Conservation (phyloP, 2,888 invertebrate genomes). For the Graphium colonna region DNA sequence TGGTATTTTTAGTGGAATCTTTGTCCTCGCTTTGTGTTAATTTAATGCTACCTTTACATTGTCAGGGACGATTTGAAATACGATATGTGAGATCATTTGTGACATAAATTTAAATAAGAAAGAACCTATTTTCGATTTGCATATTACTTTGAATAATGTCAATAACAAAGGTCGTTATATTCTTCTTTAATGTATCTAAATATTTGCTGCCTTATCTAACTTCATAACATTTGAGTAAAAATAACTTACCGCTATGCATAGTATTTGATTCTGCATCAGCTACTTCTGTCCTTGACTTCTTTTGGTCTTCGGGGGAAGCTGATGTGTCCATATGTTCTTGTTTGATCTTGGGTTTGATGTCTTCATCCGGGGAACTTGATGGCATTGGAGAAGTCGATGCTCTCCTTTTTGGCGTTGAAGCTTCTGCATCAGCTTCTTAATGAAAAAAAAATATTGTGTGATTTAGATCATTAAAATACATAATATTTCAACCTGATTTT, state of each 20-base stretch:
- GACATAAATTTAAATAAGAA: too few species aligned
- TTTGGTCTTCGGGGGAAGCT: constrained; percentile 82
- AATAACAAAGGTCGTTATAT: too few species aligned
- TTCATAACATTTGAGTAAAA: not conserved
- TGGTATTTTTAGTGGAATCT: constrained; percentile 28
- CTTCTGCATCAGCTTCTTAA: constrained; percentile 72
- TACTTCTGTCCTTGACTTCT: constrained; percentile 89
- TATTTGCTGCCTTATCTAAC: not conserved
- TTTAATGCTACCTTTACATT: constrained; percentile 1
- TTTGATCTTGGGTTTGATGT: constrained; percentile 81
- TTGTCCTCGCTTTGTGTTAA: not conserved
- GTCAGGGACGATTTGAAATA: constrained; percentile 6
- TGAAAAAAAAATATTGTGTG: constrained; percentile 11
- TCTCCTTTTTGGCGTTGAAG: constrained; percentile 81
- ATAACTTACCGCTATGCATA: constrained; percentile 91
- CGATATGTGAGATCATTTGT: not conserved
- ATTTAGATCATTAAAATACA: too few species aligned
- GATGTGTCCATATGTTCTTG: constrained; percentile 84
- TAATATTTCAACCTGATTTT: not conserved
- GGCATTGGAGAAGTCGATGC: constrained; percentile 79
- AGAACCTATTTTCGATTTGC: not conserved
- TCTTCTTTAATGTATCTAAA: too few species aligned
- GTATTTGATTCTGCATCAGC: constrained; percentile 95
- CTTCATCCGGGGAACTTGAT: constrained; percentile 74
- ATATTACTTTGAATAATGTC: too few species aligned